Evolutionary conservation across 2,113 vertebrate species (phyloP).

Genomic region (Petrocephalus microphthalmus): DNA sequence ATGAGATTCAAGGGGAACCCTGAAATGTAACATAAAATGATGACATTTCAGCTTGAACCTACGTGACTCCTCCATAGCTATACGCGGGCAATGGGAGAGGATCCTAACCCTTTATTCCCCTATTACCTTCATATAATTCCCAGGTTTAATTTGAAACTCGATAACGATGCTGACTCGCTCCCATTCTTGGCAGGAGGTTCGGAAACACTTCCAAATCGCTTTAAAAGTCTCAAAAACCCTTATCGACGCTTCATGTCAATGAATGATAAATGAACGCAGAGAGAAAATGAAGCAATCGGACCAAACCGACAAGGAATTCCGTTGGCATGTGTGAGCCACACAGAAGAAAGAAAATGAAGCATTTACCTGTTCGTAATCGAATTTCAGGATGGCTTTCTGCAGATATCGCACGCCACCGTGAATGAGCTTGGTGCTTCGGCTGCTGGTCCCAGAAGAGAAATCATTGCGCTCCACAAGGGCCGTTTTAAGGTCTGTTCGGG

Average conservation of each 20-base stretch:
- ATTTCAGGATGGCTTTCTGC: constrained; percentile 95
- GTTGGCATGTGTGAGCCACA: constrained; percentile 68
- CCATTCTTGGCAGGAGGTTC: constrained; percentile 37
- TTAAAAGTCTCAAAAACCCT: constrained; percentile 53
- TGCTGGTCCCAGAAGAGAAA: constrained; percentile 94
- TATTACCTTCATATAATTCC: constrained; percentile 59
- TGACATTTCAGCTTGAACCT: constrained; percentile 71
- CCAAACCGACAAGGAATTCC: constrained; percentile 72
- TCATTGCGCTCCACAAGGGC: constrained; percentile 84
- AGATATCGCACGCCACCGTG: constrained; percentile 93
- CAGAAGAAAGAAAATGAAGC: constrained; percentile 70
- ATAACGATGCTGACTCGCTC: constrained; percentile 39
- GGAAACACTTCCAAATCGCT: constrained; percentile 53
- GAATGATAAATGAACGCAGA: constrained; percentile 69
- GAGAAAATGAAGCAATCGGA: constrained; percentile 75
- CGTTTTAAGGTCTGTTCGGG: constrained; percentile 79
- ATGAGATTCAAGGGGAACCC: constrained; percentile 63
- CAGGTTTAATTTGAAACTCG: constrained; percentile 50
- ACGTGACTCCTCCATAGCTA: constrained; percentile 57
- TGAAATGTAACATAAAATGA: constrained; percentile 64
- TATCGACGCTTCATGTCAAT: constrained; percentile 62
- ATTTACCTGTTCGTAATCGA: constrained; percentile 98
- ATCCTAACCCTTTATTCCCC: constrained; percentile 42
- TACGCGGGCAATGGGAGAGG: constrained; percentile 49
- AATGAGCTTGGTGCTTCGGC: constrained; percentile 90